Evolutionary conservation across 2,797 vertebrate species (phyloP).

Genomic region (Scyliorhinus canicula): DNA sequence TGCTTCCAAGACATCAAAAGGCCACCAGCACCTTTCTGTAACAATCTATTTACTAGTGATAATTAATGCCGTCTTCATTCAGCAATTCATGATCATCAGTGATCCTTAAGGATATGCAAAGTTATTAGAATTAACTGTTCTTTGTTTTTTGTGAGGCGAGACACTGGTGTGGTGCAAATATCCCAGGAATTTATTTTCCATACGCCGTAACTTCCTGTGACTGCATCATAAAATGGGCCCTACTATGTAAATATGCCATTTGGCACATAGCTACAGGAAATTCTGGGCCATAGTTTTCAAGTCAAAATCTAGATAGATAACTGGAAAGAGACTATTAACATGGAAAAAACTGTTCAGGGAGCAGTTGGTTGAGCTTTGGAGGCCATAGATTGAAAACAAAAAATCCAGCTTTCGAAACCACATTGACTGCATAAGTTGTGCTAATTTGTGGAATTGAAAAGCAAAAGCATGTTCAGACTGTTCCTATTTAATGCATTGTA

Average conservation of each 20-base stretch:
- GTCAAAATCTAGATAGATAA: neutral
- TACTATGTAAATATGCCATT: neutral
- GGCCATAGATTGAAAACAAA: neutral
- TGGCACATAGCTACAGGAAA: neutral
- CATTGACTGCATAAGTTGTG: neutral
- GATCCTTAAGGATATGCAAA: no score
- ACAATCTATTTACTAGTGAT: neutral
- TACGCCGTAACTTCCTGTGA: neutral
- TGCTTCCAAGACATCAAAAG: neutral
- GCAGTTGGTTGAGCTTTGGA: neutral
- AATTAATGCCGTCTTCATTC: neutral
- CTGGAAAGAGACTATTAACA: neutral
- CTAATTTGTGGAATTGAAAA: neutral
- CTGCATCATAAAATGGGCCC: no score
- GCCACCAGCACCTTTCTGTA: neutral
- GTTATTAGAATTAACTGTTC: no score
- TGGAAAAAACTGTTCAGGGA: neutral
- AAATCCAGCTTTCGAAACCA: neutral
- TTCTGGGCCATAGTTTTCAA: neutral
- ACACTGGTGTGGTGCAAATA: no score
- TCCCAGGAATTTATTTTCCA: neutral
- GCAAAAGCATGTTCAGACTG: neutral
- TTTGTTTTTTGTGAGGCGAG: no score
- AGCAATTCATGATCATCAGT: neutral
- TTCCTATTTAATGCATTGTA: neutral